phyloP scores from a whole-genome alignment of 2,797 vertebrate genomes.

The Crocodylus rhombifer region DNA sequence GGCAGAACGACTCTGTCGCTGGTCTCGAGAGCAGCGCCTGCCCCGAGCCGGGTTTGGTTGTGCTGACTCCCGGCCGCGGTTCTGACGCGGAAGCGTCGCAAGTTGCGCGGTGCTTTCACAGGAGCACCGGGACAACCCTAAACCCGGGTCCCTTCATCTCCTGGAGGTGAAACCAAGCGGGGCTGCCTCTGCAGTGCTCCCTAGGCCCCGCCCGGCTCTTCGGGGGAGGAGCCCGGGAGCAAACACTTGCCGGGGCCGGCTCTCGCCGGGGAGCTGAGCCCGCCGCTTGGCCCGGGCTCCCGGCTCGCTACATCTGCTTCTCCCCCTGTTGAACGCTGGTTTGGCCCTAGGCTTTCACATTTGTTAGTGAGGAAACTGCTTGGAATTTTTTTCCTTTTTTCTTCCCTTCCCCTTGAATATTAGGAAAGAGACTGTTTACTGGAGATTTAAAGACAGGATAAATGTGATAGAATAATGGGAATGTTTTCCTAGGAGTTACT shows the following conservation, averaged over 20 bases:
- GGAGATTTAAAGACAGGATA: fast-evolving
- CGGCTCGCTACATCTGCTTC: no score
- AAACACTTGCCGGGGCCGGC: not conserved
- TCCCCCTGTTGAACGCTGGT: not conserved
- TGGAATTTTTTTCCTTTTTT: not conserved
- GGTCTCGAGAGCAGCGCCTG: not conserved
- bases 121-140: slow-evolving; percentile 59
- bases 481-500: fast-evolving
- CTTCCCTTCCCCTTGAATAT: not conserved
- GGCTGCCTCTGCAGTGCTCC: not conserved
- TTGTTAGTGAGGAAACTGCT: not conserved
- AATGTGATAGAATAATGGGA: not conserved
- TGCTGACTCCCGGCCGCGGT: slow-evolving; percentile 51
- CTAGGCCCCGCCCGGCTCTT: not conserved
- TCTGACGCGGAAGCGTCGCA: slow-evolving; percentile 64
- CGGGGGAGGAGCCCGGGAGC: fast-evolving
- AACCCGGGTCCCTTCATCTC: slow-evolving; percentile 14
- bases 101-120: slow-evolving; percentile 60
- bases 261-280: not conserved
- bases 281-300: no score
- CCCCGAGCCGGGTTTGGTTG: slow-evolving; percentile 72
- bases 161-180: not conserved
- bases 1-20: not conserved
- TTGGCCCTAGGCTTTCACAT: not conserved
- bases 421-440: not conserved